These are phyloP conservation scores for Drosophila asahinai DNA, from an alignment of 1,140 invertebrate species.

Conservation along the genomic window DNA sequence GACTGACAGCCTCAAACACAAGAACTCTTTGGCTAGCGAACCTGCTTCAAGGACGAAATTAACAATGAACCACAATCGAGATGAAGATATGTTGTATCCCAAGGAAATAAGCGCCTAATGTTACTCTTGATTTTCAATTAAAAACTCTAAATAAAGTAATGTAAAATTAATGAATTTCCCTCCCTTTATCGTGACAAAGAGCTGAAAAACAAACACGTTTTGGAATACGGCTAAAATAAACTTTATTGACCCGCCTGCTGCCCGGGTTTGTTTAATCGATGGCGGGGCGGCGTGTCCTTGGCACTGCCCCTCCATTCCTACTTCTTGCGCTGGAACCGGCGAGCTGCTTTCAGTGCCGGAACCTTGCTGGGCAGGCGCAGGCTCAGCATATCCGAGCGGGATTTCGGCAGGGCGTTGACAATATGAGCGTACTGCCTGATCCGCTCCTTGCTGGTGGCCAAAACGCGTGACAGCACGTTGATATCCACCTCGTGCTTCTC, in stretches of 20 bases:
- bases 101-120: constrained; percentile 37
- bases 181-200: too few species aligned
- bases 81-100: constrained; percentile 2
- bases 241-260: constrained; percentile 30
- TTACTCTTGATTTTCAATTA: constrained; percentile 53
- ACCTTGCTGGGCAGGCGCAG: constrained; percentile 74
- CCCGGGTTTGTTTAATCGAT: constrained; percentile 66
- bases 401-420: constrained; percentile 67
- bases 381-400: constrained; percentile 56
- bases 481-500: constrained; percentile 68
- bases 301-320: constrained; percentile 14
- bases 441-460: constrained; percentile 67
- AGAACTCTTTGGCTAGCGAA: constrained; percentile 5
- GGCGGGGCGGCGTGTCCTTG: constrained; percentile 37
- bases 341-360: constrained; percentile 33
- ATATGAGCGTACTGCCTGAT: constrained; percentile 75
- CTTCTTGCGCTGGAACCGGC: constrained; percentile 66
- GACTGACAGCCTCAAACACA: constrained; percentile 20
- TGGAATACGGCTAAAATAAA: constrained; percentile 24
- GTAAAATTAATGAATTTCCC: constrained; percentile 20
- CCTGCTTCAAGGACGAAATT: constrained; percentile 33
- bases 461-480: constrained; percentile 53
- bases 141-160: constrained; percentile 50
- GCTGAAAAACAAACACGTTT: not conserved
- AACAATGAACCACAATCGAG: constrained; percentile 9